phyloP scores from a whole-genome alignment of 2,113 vertebrate species.

The Percina caprodes region DNA sequence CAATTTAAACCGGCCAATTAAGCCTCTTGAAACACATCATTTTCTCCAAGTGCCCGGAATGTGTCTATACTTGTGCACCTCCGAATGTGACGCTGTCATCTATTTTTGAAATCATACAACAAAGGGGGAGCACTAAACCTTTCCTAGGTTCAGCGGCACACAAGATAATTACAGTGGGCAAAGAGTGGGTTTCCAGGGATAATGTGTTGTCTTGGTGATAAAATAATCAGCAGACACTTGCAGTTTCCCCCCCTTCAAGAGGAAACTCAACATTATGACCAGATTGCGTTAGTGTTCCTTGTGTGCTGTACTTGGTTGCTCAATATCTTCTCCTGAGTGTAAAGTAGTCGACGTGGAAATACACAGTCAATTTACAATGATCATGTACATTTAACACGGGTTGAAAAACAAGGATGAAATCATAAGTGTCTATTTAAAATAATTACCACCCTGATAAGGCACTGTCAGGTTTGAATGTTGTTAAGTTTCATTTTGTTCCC shows the following conservation, averaged over 20 bases:
- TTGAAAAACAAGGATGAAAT: not conserved
- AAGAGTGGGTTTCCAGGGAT: constrained; percentile 57
- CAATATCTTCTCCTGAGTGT: not conserved
- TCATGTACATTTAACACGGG: not conserved
- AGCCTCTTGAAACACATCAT: not conserved
- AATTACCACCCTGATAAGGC: not conserved
- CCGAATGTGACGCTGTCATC: constrained; percentile 23
- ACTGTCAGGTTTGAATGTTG: not conserved
- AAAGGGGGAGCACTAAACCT: constrained; percentile 46
- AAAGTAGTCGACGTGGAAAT: not conserved
- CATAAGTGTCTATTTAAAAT: not conserved
- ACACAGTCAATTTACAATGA: not conserved
- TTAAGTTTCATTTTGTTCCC: not conserved
- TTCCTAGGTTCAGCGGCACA: constrained; percentile 57
- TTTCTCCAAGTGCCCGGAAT: constrained; percentile 2
- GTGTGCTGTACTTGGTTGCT: not conserved
- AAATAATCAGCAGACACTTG: constrained; percentile 57
- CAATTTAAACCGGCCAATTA: constrained; percentile 14
- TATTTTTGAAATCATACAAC: constrained; percentile 45
- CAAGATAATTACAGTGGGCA: constrained; percentile 67
- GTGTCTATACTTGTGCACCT: constrained; percentile 9
- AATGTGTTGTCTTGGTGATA: constrained; percentile 58
- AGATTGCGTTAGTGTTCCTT: not conserved
- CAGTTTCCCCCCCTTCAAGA: constrained; percentile 16
- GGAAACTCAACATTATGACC: constrained; percentile 27